Evolutionary conservation across 2,113 vertebrate genomes (phyloP).

Genomic region (Pseudorasbora parva): DNA sequence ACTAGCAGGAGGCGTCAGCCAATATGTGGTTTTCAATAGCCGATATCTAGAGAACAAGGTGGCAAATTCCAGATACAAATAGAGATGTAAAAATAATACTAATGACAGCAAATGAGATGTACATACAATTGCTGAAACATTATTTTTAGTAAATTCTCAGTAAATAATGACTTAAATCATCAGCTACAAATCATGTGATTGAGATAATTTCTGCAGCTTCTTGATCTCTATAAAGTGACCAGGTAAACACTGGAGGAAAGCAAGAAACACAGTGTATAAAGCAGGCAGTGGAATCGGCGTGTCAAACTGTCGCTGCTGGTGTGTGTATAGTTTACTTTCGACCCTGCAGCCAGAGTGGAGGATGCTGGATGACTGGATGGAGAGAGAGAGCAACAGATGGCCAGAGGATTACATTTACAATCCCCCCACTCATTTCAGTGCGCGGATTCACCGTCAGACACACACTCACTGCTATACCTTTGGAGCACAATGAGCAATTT

Average conservation of each 20-base stretch:
- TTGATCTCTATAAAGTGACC: not conserved
- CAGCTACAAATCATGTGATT: not conserved
- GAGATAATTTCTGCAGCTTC: not conserved
- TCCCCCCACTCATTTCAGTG: conserved; percentile 63
- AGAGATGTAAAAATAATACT: too few species aligned
- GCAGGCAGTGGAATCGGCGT: conserved; percentile 61
- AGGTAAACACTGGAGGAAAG: not conserved
- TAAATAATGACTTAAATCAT: not conserved
- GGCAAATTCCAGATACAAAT: too few species aligned
- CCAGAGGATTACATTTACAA: conserved; percentile 74
- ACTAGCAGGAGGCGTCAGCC: too few species aligned
- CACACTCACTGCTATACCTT: not conserved
- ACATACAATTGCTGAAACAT: too few species aligned
- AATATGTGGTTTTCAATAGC: too few species aligned
- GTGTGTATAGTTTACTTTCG: conserved; percentile 53
- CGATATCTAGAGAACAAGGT: too few species aligned
- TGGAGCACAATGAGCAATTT: not conserved
- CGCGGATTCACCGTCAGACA: not conserved
- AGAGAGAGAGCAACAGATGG: conserved; percentile 75
- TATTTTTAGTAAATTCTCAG: not conserved
- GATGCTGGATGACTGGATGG: conserved; percentile 39
- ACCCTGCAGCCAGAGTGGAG: conserved; percentile 52
- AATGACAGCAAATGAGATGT: too few species aligned
- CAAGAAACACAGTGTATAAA: conserved; percentile 41
- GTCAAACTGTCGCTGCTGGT: conserved; percentile 18